phyloP scores from a whole-genome alignment of 2,797 vertebrate genomes.

The Miichthys miiuy region DNA sequence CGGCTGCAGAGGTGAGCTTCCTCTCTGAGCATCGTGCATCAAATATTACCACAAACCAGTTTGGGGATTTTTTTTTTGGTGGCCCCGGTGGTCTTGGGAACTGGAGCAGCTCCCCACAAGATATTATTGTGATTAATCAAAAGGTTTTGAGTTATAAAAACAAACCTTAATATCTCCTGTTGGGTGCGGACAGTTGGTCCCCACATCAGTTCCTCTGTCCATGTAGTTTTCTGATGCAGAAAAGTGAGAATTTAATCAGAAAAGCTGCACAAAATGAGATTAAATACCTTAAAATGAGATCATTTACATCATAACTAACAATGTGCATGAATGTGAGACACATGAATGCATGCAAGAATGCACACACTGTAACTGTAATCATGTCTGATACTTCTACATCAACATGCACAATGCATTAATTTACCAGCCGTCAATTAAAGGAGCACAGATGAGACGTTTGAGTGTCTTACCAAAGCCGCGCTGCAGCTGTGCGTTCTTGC shows the following conservation, averaged over 20 bases:
- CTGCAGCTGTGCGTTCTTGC: conserved; percentile 70
- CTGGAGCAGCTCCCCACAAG: background rate
- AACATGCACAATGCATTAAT: background rate
- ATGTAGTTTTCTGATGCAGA: conserved; percentile 72
- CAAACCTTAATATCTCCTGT: conserved; percentile 68
- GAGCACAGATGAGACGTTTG: background rate
- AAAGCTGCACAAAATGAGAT: background rate
- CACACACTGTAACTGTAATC: fast-evolving
- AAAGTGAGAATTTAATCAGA: background rate
- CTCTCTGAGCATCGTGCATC: background rate
- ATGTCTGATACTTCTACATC: background rate
- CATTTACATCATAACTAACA: background rate
- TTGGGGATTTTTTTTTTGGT: too few relatives aligned
- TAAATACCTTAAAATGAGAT: background rate
- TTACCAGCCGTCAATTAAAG: background rate
- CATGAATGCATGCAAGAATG: background rate
- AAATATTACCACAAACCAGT: background rate
- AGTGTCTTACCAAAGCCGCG: conserved; percentile 72
- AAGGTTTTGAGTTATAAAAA: background rate
- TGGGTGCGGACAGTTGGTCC: conserved; percentile 55
- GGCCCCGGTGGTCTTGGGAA: background rate
- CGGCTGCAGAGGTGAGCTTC: background rate
- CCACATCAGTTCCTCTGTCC: conserved; percentile 64
- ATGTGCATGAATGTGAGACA: background rate
- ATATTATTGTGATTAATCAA: background rate